A percentile compares a stretch with the other conserved stretches of the same genome.
phyloP scores from a whole-genome alignment of 2,888 invertebrate genomes.

The Lomographa bimaculata region DNA sequence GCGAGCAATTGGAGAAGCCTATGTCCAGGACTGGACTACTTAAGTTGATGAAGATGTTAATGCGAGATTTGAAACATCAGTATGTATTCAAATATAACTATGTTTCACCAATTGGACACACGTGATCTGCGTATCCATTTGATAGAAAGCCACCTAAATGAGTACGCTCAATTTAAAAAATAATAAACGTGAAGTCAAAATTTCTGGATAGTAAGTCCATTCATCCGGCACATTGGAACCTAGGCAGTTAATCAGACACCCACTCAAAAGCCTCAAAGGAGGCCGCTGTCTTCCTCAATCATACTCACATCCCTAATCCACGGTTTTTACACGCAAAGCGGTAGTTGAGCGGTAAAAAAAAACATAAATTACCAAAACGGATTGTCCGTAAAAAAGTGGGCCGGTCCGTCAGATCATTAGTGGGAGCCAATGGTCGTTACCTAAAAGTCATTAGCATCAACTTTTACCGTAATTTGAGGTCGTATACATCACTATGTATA shows the following conservation, averaged over 20 bases:
- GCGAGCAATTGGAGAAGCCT: no score
- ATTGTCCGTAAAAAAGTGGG: constrained; percentile 78
- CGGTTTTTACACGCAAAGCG: constrained; percentile 54
- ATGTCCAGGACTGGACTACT: no score
- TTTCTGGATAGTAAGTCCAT: neutral
- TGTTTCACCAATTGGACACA: no score
- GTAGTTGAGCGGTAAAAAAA: constrained; percentile 61
- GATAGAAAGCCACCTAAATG: no score
- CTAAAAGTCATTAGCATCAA: constrained; percentile 80
- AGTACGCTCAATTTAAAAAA: no score
- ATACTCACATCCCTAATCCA: constrained; percentile 33
- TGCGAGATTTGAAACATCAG: no score
- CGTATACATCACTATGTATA: constrained; percentile 43
- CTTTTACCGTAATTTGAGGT: constrained; percentile 78
- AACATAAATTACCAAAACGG: constrained; percentile 70
- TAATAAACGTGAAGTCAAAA: no score
- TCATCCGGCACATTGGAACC: neutral
- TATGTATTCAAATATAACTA: no score
- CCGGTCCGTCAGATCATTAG: constrained; percentile 73
- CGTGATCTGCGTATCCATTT: no score
- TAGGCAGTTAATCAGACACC: neutral
- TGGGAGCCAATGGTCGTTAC: constrained; percentile 80
- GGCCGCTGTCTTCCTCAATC: constrained; percentile 5
- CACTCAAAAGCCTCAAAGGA: constrained; percentile 3
- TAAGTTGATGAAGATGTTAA: no score